Evolutionary conservation across 92 coral and sea anemone genomes (phyloP).

Genomic region (Isaurus tuberculatus): DNA sequence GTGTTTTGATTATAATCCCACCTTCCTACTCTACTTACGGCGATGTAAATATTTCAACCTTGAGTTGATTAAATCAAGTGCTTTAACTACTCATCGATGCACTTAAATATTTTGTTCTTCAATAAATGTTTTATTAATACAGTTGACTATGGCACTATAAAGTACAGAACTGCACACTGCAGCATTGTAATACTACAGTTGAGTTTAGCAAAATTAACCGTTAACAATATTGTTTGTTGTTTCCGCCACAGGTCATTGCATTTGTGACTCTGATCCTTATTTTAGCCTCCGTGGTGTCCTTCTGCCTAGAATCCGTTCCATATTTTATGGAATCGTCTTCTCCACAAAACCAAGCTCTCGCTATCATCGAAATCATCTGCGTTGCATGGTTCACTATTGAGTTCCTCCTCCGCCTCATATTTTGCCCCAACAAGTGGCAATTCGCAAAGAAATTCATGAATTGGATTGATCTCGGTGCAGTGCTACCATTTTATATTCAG

Average conservation of each 20-base stretch:
- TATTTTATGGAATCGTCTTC: conserved; percentile 70
- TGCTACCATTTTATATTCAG: conserved; percentile 85
- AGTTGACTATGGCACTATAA: too few relatives aligned
- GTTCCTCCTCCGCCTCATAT: conserved; percentile 69
- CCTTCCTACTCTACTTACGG: too few relatives aligned
- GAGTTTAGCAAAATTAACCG: too few relatives aligned
- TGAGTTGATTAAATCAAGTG: too few relatives aligned
- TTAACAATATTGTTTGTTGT: neutral
- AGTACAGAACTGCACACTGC: too few relatives aligned
- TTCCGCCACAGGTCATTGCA: conserved; percentile 73
- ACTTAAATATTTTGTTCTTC: too few relatives aligned
- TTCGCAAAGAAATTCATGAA: conserved; percentile 93
- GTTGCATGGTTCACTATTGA: conserved; percentile 93
- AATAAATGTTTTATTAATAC: too few relatives aligned
- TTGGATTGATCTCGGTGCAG: conserved; percentile 98
- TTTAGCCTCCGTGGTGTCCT: conserved; percentile 83
- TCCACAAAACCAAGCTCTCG: conserved; percentile 62
- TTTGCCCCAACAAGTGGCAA: conserved; percentile 86
- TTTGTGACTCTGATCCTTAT: conserved; percentile 84
- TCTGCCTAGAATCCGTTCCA: conserved; percentile 92
- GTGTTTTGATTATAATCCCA: too few relatives aligned
- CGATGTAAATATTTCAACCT: too few relatives aligned
- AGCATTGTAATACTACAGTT: too few relatives aligned
- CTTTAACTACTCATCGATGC: too few relatives aligned
- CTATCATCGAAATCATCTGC: conserved; percentile 78